These are phyloP conservation scores for Acrobeloides nanus DNA, from an alignment of 2,888 invertebrate species.

Conservation along the genomic window DNA sequence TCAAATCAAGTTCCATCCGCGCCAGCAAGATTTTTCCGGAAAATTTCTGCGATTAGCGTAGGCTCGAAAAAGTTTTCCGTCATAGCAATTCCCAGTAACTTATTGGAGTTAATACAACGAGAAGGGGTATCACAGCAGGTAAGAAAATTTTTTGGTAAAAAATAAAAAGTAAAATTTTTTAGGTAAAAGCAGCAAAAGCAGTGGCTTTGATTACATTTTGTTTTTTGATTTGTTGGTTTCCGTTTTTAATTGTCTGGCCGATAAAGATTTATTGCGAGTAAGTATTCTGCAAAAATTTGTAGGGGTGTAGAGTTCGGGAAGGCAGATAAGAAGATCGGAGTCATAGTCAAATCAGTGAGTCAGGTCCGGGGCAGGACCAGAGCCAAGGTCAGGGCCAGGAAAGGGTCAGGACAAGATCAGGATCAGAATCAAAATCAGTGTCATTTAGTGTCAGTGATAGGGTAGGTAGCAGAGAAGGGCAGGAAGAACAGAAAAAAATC, in stretches of 20 bases:
- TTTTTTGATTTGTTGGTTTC: constrained; percentile 46
- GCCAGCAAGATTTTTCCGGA: constrained; percentile 11
- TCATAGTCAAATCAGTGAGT: too few species aligned
- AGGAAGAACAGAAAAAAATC: too few species aligned
- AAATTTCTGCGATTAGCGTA: constrained; percentile 12
- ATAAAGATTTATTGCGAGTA: constrained; percentile 29
- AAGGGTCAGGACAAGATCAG: too few species aligned
- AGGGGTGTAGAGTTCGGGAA: too few species aligned
- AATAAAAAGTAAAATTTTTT: constrained; percentile 19
- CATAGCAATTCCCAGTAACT: constrained; percentile 24
- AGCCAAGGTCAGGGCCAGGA: too few species aligned
- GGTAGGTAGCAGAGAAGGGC: too few species aligned
- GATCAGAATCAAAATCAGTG: too few species aligned
- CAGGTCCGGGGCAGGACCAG: too few species aligned
- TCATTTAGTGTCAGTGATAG: too few species aligned
- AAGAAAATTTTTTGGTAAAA: too few species aligned
- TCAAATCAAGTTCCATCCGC: constrained; percentile 4
- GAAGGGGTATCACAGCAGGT: constrained; percentile 25
- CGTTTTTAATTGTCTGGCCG: constrained; percentile 44
- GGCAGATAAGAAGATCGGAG: too few species aligned
- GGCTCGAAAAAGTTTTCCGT: constrained; percentile 19
- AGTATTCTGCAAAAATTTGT: too few species aligned
- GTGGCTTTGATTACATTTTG: constrained; percentile 38
- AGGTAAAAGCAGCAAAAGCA: constrained; percentile 40
- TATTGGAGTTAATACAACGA: constrained; percentile 25